Base-by-base conservation (phyloP, 2,113 vertebrate genomes). In the Leptobrachium leishanense region DNA sequence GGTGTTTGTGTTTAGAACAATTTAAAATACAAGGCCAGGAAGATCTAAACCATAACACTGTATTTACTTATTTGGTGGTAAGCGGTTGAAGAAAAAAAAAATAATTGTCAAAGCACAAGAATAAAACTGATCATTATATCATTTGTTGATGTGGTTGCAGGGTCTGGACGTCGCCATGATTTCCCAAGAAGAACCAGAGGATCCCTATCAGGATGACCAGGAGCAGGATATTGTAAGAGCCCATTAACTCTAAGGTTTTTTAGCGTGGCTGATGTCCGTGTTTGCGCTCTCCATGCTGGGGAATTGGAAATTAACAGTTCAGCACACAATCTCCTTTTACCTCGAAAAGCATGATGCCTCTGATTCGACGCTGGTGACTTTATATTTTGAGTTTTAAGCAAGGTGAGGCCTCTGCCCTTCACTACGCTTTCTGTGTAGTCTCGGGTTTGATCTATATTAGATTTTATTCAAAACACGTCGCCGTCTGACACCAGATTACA, bases 221-320 rank as follows among this genome's bases (percentile, higher is more conserved):
- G 88, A 91, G 63, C 84, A 88, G 53, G 90, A 90, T 84, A 87
- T 88, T 88, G 90, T 91, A 90, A 20, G 88, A 86, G 20, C 6
- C 9, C 40, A 31, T 68, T 15, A 20, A 5, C 6, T 55, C 11
- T 10, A 55, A 39, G 46, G 8, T 4, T 8, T 50, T 50, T 0
- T 8, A 50, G 8, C 46, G 8, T 50, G 4, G 46, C 46, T 50
- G 4, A 50, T 50, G 46, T 50, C 4, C 8, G 46, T 50, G 4
- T 50, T 64, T 64, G 62, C 20, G 20, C 6, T n/a, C 5, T 64
- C 62, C 9, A 10, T 8, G 39, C 39, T 64, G 2, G 9, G 3
- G 62, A 8, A 4, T 12, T 68, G 13, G 41, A 68, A 15, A 6
- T 68, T 41, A 67, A 10, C 41, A 8, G 11, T 42, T 13, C 5